Evolutionary conservation across 2,797 vertebrate species (phyloP).

Genomic region (Phoebastria nigripes): DNA sequence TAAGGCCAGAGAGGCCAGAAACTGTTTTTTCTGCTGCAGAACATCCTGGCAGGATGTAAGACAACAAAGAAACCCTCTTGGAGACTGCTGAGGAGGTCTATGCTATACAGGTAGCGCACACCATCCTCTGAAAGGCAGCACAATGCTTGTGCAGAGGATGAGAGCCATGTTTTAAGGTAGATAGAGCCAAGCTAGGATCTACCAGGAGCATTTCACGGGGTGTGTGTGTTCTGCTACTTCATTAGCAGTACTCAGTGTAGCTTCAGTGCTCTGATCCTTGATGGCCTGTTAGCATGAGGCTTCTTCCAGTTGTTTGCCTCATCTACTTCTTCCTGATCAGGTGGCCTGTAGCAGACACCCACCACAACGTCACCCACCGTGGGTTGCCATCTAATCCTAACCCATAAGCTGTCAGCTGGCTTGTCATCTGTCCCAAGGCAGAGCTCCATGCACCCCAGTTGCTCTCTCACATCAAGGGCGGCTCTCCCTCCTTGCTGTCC

Average conservation of each 20-base stretch:
- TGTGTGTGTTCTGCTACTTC: background rate
- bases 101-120: background rate
- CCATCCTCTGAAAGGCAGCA: background rate
- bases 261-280: background rate
- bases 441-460: background rate
- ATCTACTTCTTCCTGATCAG: background rate
- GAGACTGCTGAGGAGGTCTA: background rate
- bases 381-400: background rate
- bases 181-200: background rate
- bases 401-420: background rate
- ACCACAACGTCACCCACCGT: background rate
- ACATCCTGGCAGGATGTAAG: background rate
- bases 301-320: background rate
- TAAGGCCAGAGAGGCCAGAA: background rate
- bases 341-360: background rate
- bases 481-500: background rate
- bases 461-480: background rate
- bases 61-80: background rate
- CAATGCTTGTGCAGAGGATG: background rate
- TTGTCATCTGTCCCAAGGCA: background rate
- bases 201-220: background rate
- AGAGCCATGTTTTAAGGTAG: background rate
- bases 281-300: background rate
- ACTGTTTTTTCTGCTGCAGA: background rate
- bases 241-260: fast-evolving